These are phyloP conservation scores for Timandra comae DNA, from an alignment of 2,888 invertebrate species.

Conservation along the genomic window DNA sequence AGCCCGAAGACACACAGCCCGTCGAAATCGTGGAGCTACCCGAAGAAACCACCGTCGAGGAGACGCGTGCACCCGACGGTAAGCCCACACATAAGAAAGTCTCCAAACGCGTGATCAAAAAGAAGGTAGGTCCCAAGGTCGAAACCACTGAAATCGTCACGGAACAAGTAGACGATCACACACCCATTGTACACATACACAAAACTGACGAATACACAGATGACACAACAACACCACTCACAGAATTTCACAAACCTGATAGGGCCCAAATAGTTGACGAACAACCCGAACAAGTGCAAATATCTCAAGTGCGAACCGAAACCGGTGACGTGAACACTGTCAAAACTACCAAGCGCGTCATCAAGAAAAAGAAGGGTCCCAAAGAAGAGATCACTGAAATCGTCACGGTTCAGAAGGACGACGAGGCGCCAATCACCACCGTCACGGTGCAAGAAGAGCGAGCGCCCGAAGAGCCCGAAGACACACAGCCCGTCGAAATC, in stretches of 20 bases:
- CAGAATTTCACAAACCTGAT: conserved; percentile 6
- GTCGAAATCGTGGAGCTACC: not conserved
- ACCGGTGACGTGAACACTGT: conserved; percentile 43
- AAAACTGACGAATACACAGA: conserved; percentile 39
- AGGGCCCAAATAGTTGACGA: conserved; percentile 26
- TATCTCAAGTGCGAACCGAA: conserved; percentile 15
- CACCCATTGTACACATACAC: conserved; percentile 50
- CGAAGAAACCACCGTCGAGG: conserved; percentile 19
- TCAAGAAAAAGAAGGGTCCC: conserved; percentile 53
- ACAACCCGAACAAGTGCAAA: conserved; percentile 2
- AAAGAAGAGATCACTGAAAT: conserved; percentile 60
- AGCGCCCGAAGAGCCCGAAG: conserved; percentile 30
- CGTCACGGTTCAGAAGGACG: conserved; percentile 51
- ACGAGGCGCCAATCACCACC: conserved; percentile 39
- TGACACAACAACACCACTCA: conserved; percentile 19
- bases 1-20: not conserved
- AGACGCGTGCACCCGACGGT: conserved; percentile 14
- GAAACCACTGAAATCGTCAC: conserved; percentile 41
- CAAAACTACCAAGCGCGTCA: conserved; percentile 50
- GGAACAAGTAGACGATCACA: conserved; percentile 55
- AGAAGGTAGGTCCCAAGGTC: conserved; percentile 28
- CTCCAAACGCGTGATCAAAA: conserved; percentile 51
- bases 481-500: conserved; percentile 13
- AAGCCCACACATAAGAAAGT: conserved; percentile 14
- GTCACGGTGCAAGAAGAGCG: conserved; percentile 39